phyloP scores from a whole-genome alignment of 2,888 invertebrate species.

The Oeneis ivallda region DNA sequence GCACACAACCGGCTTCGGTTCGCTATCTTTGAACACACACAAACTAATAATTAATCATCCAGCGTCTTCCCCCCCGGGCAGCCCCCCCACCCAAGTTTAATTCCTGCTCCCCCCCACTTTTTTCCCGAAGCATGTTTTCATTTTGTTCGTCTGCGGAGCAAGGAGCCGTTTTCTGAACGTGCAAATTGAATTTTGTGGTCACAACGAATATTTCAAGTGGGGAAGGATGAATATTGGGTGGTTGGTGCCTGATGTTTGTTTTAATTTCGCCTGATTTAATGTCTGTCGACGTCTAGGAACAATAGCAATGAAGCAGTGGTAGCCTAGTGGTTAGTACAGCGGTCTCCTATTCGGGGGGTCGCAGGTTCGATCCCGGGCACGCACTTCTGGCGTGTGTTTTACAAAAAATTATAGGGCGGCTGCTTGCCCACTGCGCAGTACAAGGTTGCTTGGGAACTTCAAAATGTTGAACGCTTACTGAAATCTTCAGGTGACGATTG shows the following conservation, averaged over 20 bases:
- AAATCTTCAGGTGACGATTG: too few relatives aligned
- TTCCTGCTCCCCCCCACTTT: constrained; percentile 69
- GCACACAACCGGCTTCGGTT: constrained; percentile 37
- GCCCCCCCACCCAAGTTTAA: constrained; percentile 66
- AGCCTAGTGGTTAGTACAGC: too few relatives aligned
- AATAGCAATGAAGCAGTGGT: too few relatives aligned
- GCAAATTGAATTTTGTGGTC: constrained; percentile 81
- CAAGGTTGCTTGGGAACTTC: too few relatives aligned
- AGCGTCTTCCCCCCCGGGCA: constrained; percentile 60
- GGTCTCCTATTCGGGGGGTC: too few relatives aligned
- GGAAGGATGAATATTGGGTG: constrained; percentile 66
- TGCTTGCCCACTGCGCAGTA: too few relatives aligned
- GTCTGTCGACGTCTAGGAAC: constrained; percentile 1
- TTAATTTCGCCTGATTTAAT: constrained; percentile 32
- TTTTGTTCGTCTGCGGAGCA: constrained; percentile 69
- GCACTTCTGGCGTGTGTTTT: too few relatives aligned
- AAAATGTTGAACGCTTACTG: too few relatives aligned
- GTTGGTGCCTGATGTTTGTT: constrained; percentile 43
- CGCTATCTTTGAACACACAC: constrained; percentile 75
- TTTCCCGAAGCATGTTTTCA: constrained; percentile 74
- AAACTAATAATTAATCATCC: constrained; percentile 82
- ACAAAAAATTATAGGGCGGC: too few relatives aligned
- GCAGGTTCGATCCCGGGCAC: too few relatives aligned
- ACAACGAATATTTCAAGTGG: constrained; percentile 71
- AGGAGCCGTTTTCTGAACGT: constrained; percentile 53